Percentiles rank a stretch among this genome's conserved stretches.
These are phyloP conservation scores for Stenchaetothrips biformis DNA, from an alignment of 2,888 invertebrate species.

Conservation along the genomic window DNA sequence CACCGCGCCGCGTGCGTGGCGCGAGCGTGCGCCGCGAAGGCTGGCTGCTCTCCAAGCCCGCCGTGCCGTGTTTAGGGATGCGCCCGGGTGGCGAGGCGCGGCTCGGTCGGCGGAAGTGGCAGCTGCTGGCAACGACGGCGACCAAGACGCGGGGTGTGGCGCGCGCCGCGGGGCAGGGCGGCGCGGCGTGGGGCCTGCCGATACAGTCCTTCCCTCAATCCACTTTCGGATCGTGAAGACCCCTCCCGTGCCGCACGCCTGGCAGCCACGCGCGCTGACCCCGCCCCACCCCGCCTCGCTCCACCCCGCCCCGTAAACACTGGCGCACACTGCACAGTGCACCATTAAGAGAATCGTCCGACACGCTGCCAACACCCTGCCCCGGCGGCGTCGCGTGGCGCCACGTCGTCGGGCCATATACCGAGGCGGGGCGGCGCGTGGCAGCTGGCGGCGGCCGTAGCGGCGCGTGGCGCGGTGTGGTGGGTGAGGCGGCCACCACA, in stretches of 20 bases:
- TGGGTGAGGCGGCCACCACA: too few relatives aligned
- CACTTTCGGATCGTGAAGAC: not conserved
- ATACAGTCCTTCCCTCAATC: not conserved
- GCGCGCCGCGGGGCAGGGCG: too few relatives aligned
- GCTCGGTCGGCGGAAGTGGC: not conserved
- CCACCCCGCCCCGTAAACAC: not conserved
- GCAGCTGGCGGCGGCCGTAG: not conserved
- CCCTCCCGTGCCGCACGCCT: not conserved
- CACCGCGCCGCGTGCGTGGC: not conserved
- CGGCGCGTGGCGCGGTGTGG: too few relatives aligned
- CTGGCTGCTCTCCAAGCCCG: not conserved
- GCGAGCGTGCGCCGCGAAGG: not conserved
- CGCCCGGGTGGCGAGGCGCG: not conserved
- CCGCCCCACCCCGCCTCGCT: not conserved
- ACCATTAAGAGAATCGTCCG: conserved; percentile 9
- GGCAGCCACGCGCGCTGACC: not conserved
- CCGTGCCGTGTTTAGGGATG: not conserved
- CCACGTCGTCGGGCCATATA: not conserved
- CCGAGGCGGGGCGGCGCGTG: not conserved
- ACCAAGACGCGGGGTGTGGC: not conserved
- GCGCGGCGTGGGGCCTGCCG: not conserved
- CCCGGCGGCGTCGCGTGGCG: conserved; percentile 8
- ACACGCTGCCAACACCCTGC: not conserved
- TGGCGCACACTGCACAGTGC: not conserved
- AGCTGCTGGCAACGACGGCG: not conserved